A percentile compares a stretch with the other conserved stretches of the same genome.
These are phyloP conservation scores for Tenebrosternarchus preto DNA, from an alignment of 2,113 vertebrate species.

Conservation along the genomic window DNA sequence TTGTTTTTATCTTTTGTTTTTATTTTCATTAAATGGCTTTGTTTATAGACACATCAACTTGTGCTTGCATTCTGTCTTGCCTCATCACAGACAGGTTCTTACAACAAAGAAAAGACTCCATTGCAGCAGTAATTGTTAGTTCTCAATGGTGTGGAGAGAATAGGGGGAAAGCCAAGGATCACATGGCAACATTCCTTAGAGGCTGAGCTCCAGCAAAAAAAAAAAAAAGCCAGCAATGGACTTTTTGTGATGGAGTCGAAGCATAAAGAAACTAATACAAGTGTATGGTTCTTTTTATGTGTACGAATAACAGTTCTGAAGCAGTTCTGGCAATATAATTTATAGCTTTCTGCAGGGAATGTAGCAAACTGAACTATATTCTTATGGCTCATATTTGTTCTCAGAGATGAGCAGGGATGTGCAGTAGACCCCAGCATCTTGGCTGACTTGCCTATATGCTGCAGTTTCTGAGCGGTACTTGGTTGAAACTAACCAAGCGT, in stretches of 20 bases:
- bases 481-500: slow-evolving; percentile 58
- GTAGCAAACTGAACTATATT: slow-evolving; percentile 19
- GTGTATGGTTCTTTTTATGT: neutral
- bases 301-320: neutral
- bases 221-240: no score
- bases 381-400: slow-evolving; percentile 22
- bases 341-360: neutral
- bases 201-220: neutral
- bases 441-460: slow-evolving; percentile 21
- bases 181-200: neutral
- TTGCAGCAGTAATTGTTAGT: no score
- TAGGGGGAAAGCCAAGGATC: neutral
- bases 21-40: no score
- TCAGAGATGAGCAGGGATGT: slow-evolving; percentile 16
- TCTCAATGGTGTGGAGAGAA: neutral
- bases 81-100: neutral
- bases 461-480: slow-evolving; percentile 16
- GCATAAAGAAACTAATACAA: neutral
- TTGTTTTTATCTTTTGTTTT: no score
- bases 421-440: neutral
- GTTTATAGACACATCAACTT: no score
- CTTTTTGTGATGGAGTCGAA: neutral
- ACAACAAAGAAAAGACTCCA: neutral
- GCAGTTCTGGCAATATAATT: neutral
- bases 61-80: no score